phyloP scores from a whole-genome alignment of 2,113 vertebrate species.

The Myiagra hebetior region DNA sequence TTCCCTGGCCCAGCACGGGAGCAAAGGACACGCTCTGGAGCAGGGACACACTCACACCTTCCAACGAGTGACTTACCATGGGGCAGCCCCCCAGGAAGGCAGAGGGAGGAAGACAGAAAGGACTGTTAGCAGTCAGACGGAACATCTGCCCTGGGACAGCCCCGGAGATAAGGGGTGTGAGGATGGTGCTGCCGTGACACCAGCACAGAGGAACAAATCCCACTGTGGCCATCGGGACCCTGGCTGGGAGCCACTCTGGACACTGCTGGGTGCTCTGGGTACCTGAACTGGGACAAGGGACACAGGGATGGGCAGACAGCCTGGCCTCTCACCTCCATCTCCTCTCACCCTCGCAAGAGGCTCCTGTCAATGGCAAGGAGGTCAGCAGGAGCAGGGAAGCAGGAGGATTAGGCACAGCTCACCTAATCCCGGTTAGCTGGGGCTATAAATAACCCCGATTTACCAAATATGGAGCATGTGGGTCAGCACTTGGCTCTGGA shows the following conservation, averaged over 20 bases:
- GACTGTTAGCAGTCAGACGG: not conserved
- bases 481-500: not conserved
- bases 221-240: rapidly evolving
- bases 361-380: not conserved
- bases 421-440: slow-evolving; percentile 33
- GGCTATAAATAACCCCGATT: slow-evolving; percentile 49
- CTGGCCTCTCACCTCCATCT: not conserved
- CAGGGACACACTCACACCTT: not conserved
- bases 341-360: rapidly evolving
- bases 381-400: not conserved
- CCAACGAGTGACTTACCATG: not conserved
- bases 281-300: not conserved
- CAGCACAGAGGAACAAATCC: not conserved
- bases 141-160: not conserved
- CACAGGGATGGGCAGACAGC: rapidly evolving
- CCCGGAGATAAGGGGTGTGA: rapidly evolving
- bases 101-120: not conserved
- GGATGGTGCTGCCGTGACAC: not conserved
- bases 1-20: rapidly evolving
- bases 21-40: rapidly evolving
- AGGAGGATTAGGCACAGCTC: slow-evolving; percentile 33
- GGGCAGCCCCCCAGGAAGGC: not conserved
- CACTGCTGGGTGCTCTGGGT: rapidly evolving
- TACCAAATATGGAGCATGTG: not conserved
- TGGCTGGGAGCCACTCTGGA: not conserved